Conservation (phyloP, 2,797 vertebrate genomes). For the Podarcis lilfordi region DNA sequence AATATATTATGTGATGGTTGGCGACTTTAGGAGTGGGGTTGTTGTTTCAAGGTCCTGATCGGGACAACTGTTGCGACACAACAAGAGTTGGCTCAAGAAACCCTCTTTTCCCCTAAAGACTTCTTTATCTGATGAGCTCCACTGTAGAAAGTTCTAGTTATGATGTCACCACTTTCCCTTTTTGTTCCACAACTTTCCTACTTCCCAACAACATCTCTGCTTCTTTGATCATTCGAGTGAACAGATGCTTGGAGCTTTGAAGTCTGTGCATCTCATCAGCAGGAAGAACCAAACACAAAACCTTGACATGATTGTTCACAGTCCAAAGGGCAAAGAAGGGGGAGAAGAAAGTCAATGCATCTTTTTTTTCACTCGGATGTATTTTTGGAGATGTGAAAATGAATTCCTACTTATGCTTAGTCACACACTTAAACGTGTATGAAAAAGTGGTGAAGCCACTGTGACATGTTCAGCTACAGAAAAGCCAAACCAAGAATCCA, state of each 20-base stretch:
- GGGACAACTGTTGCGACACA: background rate
- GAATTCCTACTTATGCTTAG: background rate
- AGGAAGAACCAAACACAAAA: background rate
- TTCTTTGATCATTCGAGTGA: slow-evolving; percentile 4
- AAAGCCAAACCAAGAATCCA: background rate
- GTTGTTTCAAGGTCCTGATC: background rate
- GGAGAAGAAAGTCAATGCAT: background rate
- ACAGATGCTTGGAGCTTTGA: background rate
- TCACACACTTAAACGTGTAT: background rate
- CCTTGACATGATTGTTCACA: background rate
- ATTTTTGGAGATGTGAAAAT: background rate
- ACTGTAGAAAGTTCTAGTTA: background rate
- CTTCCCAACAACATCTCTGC: background rate
- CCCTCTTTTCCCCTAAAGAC: too few species aligned
- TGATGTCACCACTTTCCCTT: background rate
- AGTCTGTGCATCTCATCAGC: background rate
- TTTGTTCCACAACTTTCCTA: background rate
- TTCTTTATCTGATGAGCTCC: background rate
- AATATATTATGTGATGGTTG: background rate
- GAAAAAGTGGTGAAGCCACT: background rate
- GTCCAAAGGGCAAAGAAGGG: background rate
- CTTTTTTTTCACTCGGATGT: background rate
- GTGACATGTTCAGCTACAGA: background rate
- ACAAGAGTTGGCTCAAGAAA: background rate
- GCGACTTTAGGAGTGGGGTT: too few species aligned